Evolutionary conservation across 2,888 invertebrate genomes (phyloP), one percentile per base, ranked within the genome.

Genomic region (Meloe dianella): DNA sequence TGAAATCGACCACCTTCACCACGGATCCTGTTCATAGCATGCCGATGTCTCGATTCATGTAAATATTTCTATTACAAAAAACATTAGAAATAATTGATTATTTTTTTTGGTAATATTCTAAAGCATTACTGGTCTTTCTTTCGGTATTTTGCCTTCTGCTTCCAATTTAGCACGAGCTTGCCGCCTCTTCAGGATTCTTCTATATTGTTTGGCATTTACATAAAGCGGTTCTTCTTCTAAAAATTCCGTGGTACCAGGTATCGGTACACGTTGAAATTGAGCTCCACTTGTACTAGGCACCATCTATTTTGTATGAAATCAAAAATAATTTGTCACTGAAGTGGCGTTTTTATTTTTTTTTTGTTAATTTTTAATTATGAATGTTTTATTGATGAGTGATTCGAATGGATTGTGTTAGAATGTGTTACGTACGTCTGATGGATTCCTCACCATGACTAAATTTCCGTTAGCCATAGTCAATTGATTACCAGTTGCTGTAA

Each of bases 161-260:
- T 98, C 98, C 57, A 99, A 86, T 84, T 95, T 96, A 2, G 98
- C 98, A 61, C 99, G 85, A 0, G 98, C 98, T 77, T 96, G 95
- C 57, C 99, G 86, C 41, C 98, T 86, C 83, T 98, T 98, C 60
- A 99, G 86, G 79, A 99, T 99, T 68, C 98, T 88, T 81, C 96
- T 92, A 85, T 98, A 99, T 82, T 99, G 99, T 79, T 98, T 94
- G 24, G 98, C 98, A 86, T 99, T 99, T 0, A 99, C 99, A 82
- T 98, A 99, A 20, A 99, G 85, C 0, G 98, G 96, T 78, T 98
- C 97, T 80, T 98, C 98, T 81, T 97, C 97, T 0, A 92, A 85
- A 54, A 89, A 87, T 78, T 89, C 89, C 1, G 88, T 86, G 2
- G 89, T 87, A 63, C 87, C 87, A 1, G 89, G 87, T 63, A 89